A percentile compares a stretch with the other conserved stretches of the same genome.
phyloP scores from a whole-genome alignment of 1,140 invertebrate species.

The Nephila pilipes region DNA sequence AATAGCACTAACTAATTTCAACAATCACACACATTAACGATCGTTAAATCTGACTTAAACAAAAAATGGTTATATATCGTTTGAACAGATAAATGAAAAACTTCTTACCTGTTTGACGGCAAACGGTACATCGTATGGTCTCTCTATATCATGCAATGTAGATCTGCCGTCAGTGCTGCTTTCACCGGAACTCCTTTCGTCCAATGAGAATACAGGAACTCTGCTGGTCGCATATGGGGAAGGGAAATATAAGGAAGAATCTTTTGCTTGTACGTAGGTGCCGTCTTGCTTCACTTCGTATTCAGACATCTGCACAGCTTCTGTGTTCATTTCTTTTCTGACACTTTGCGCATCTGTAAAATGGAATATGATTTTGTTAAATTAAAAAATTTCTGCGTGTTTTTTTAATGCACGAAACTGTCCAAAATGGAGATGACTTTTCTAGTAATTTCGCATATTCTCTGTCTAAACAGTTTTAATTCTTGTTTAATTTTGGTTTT shows the following conservation, averaged over 20 bases:
- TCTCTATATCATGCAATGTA: slow-evolving; percentile 59
- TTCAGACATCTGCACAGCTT: slow-evolving; percentile 74
- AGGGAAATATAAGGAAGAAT: slow-evolving; percentile 65
- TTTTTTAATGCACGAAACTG: no score
- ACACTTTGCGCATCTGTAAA: slow-evolving; percentile 58
- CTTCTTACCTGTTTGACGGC: slow-evolving; percentile 73
- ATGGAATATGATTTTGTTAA: not conserved
- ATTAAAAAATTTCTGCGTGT: no score
- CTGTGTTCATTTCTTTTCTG: slow-evolving; percentile 57
- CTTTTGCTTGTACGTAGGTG: slow-evolving; percentile 56
- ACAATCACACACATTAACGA: no score
- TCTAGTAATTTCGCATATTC: no score
- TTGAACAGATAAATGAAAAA: no score
- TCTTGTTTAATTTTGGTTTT: no score
- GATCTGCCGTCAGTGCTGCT: slow-evolving; percentile 72
- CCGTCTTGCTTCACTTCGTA: slow-evolving; percentile 71
- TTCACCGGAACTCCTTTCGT: slow-evolving; percentile 61
- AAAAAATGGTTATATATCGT: no score
- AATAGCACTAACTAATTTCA: no score
- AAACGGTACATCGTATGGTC: slow-evolving; percentile 74
- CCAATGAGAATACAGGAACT: slow-evolving; percentile 60
- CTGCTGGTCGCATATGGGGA: slow-evolving; percentile 72
- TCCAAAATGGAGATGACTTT: no score
- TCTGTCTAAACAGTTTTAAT: no score
- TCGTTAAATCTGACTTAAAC: no score